Conservation (phyloP, 1,140 invertebrate genomes). For the Pomacea maculata region DNA sequence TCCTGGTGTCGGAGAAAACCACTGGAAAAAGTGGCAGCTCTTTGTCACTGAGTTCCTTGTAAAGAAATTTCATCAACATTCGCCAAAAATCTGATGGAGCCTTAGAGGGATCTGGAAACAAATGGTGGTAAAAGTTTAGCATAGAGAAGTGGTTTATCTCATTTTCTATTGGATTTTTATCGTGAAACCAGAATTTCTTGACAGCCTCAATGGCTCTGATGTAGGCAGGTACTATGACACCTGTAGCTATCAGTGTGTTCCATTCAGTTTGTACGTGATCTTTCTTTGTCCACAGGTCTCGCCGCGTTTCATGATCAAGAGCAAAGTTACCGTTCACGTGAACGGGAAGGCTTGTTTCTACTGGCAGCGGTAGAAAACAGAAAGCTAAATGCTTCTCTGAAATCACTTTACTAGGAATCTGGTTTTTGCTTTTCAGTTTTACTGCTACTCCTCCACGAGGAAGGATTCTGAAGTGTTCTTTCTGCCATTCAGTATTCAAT, state of each 20-base stretch:
- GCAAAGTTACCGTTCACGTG: slow-evolving; percentile 62
- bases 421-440: neutral
- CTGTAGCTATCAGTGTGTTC: slow-evolving; percentile 45
- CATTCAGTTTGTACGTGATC: slow-evolving; percentile 39
- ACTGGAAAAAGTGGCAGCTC: slow-evolving; percentile 13
- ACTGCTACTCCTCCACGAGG: slow-evolving; percentile 56
- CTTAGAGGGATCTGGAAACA: slow-evolving; percentile 28
- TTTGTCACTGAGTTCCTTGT: slow-evolving; percentile 2
- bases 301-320: slow-evolving; percentile 55
- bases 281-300: slow-evolving; percentile 48
- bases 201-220: slow-evolving; percentile 25
- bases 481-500: slow-evolving; percentile 30
- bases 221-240: slow-evolving; percentile 51
- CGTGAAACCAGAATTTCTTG: slow-evolving; percentile 15
- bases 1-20: neutral
- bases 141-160: too few relatives aligned
- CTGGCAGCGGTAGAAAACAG: slow-evolving; percentile 59
- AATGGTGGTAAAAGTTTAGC: slow-evolving; percentile 13
- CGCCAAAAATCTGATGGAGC: slow-evolving; percentile 25
- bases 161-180: too few relatives aligned
- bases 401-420: too few relatives aligned
- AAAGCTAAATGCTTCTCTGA: too few relatives aligned
- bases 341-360: slow-evolving; percentile 51
- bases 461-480: slow-evolving; percentile 39
- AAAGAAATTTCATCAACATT: slow-evolving; percentile 7